Evolutionary conservation across 2,888 invertebrate genomes (phyloP).

Genomic region (Pharmacophagus antenor): DNA sequence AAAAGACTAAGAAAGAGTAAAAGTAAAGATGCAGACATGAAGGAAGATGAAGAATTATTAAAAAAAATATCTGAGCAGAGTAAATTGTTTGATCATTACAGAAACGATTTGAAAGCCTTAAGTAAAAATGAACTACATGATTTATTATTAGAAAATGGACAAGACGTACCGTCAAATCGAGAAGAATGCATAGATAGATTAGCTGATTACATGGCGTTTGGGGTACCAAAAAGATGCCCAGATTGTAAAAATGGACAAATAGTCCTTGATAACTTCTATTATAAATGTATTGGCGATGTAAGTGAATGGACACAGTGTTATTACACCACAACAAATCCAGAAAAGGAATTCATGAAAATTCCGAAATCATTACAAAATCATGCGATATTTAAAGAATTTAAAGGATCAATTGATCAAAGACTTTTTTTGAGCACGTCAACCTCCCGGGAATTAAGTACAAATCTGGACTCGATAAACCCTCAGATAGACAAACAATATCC

Average conservation of each 20-base stretch:
- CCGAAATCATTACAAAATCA: slow-evolving; percentile 15
- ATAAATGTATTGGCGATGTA: slow-evolving; percentile 19
- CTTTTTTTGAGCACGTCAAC: slow-evolving; percentile 7
- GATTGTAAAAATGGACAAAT: slow-evolving; percentile 21
- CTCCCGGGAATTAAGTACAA: background rate
- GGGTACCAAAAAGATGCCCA: slow-evolving; percentile 20
- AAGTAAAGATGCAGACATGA: background rate
- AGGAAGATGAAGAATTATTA: slow-evolving; percentile 15
- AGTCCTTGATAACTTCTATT: slow-evolving; percentile 18
- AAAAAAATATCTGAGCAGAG: slow-evolving; percentile 15
- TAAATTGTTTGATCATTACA: slow-evolving; percentile 14
- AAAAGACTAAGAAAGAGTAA: slow-evolving; percentile 18
- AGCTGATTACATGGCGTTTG: slow-evolving; percentile 27
- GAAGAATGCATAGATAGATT: slow-evolving; percentile 16
- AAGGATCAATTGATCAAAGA: slow-evolving; percentile 14
- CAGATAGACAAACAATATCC: slow-evolving; percentile 10
- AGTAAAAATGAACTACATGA: slow-evolving; percentile 14
- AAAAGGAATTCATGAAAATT: slow-evolving; percentile 17
- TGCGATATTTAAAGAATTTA: slow-evolving; percentile 16
- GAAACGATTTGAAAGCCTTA: slow-evolving; percentile 8
- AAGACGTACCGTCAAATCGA: slow-evolving; percentile 16
- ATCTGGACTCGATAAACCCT: background rate
- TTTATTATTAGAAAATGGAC: slow-evolving; percentile 17
- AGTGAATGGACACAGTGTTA: slow-evolving; percentile 19
- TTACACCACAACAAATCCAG: slow-evolving; percentile 22